Percentiles rank a stretch among this genome's conserved stretches.
Evolutionary conservation across 2,888 invertebrate genomes (phyloP).

Genomic region (Scrobipalpa atriplicella): DNA sequence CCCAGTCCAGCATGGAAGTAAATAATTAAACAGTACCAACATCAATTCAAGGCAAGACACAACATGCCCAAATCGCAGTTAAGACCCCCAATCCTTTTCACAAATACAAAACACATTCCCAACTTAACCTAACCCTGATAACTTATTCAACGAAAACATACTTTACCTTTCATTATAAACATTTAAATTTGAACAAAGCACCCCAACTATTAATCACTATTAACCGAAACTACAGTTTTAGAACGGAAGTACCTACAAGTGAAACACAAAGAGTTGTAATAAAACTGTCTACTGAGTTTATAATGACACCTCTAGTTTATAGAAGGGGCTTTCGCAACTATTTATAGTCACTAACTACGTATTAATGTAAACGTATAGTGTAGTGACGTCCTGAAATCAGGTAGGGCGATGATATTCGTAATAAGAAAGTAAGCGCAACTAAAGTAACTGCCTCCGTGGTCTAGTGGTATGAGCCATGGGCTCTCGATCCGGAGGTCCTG

Average conservation of each 20-base stretch:
- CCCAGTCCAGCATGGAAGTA: too few relatives aligned
- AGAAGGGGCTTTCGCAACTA: background rate
- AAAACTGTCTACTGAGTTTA: constrained; percentile 52
- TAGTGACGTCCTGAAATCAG: too few relatives aligned
- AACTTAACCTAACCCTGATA: background rate
- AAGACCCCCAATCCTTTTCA: constrained; percentile 9
- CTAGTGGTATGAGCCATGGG: too few relatives aligned
- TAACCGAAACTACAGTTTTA: constrained; percentile 9
- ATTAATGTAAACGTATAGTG: too few relatives aligned
- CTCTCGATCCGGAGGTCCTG: too few relatives aligned
- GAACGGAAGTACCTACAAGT: constrained; percentile 32
- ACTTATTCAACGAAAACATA: background rate
- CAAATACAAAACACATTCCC: background rate
- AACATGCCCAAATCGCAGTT: constrained; percentile 23
- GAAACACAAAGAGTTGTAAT: constrained; percentile 47
- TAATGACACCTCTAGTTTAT: constrained; percentile 38
- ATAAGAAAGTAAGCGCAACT: too few relatives aligned
- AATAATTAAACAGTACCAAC: background rate
- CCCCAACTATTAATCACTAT: constrained; percentile 9
- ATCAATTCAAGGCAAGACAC: constrained; percentile 10
- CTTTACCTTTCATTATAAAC: background rate
- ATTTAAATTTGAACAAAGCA: background rate
- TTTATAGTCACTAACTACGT: background rate
- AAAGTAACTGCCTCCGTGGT: too few relatives aligned
- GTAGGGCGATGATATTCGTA: too few relatives aligned